Evolutionary conservation across 2,113 vertebrate species (phyloP).

Genomic region (Trachemys scripta): DNA sequence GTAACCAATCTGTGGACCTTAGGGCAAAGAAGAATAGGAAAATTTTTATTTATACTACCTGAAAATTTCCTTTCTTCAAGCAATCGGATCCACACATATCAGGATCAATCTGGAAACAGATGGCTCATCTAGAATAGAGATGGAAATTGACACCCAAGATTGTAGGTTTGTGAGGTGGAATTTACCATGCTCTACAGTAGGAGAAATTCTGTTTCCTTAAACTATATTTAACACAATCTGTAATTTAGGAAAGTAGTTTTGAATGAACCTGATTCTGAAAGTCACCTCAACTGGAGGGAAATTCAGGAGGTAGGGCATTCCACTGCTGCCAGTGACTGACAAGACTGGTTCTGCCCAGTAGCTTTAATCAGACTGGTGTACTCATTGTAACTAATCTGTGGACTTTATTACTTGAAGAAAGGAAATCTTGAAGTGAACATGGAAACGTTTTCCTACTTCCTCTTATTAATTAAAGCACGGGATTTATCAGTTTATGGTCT

Average conservation of each 20-base stretch:
- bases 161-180: background rate
- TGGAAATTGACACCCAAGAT: background rate
- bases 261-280: background rate
- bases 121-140: background rate
- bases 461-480: conserved; percentile 63
- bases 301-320: background rate
- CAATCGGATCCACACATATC: background rate
- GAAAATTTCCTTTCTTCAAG: background rate
- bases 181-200: background rate
- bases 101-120: background rate
- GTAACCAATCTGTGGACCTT: background rate
- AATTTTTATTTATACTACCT: background rate
- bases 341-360: background rate
- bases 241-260: background rate
- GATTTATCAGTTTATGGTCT: conserved; percentile 53
- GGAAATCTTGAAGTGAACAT: conserved; percentile 62
- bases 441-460: conserved; percentile 28
- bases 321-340: background rate
- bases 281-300: background rate
- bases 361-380: conserved; percentile 18
- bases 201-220: background rate
- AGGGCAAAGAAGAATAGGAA: background rate
- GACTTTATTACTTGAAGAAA: background rate
- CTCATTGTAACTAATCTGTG: conserved; percentile 8
- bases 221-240: background rate